Percentiles rank a stretch among this genome's conserved stretches.
These are phyloP conservation scores for Nowickia ferox DNA, from an alignment of 2,888 invertebrate species.

Conservation along the genomic window DNA sequence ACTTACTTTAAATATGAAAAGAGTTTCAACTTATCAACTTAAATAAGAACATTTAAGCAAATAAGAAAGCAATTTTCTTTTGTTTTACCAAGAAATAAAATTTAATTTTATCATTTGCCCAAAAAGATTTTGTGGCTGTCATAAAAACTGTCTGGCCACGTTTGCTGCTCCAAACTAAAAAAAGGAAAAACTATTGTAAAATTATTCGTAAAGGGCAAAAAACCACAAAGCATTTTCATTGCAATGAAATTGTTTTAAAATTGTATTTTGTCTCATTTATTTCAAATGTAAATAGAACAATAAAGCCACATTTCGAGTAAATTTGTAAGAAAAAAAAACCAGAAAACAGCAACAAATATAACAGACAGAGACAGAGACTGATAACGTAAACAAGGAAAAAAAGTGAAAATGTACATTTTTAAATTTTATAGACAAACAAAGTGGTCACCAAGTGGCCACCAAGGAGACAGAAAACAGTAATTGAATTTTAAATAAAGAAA, in stretches of 20 bases:
- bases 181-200: slow-evolving; percentile 35
- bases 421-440: slow-evolving; percentile 48
- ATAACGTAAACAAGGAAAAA: slow-evolving; percentile 25
- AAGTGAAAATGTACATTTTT: slow-evolving; percentile 44
- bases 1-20: background rate
- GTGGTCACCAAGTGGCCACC: slow-evolving; percentile 45
- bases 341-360: slow-evolving; percentile 27
- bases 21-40: background rate
- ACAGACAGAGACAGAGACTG: slow-evolving; percentile 29
- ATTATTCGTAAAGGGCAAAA: slow-evolving; percentile 45
- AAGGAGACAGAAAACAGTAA: slow-evolving; percentile 3
- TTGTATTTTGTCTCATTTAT: slow-evolving; percentile 64
- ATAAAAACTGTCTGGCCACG: slow-evolving; percentile 82
- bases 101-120: slow-evolving; percentile 81
- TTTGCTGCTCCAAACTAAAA: slow-evolving; percentile 57
- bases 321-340: slow-evolving; percentile 17
- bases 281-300: slow-evolving; percentile 65
- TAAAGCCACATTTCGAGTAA: slow-evolving; percentile 54
- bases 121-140: slow-evolving; percentile 77
- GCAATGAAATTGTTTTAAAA: slow-evolving; percentile 68
- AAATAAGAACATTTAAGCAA: background rate
- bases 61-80: slow-evolving; percentile 55
- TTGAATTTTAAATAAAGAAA: slow-evolving; percentile 44
- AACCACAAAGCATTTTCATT: slow-evolving; percentile 68
- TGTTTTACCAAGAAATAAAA: slow-evolving; percentile 79